These are phyloP conservation scores for Osmerus eperlanus DNA, from an alignment of 2,113 vertebrate genomes.

Conservation along the genomic window DNA sequence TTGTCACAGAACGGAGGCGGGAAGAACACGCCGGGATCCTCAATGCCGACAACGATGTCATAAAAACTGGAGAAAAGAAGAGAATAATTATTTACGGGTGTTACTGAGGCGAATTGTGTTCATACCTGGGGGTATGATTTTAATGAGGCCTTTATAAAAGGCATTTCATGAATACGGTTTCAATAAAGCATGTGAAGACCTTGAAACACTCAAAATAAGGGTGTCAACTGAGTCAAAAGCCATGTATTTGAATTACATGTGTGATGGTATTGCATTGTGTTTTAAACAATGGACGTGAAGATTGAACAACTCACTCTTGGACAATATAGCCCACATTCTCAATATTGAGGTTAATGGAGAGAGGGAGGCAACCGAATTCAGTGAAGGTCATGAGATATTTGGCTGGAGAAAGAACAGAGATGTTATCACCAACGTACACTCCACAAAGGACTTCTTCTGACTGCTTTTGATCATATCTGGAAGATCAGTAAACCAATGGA, in stretches of 20 bases:
- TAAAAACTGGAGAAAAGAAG: conserved; percentile 31
- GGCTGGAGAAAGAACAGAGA: background rate
- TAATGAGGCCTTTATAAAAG: too few relatives aligned
- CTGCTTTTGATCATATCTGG: background rate
- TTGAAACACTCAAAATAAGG: too few relatives aligned
- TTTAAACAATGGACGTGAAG: background rate
- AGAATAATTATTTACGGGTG: background rate
- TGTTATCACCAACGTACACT: background rate
- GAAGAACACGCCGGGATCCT: conserved; percentile 37
- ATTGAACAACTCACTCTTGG: background rate
- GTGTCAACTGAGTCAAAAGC: too few relatives aligned
- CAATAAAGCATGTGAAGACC: too few relatives aligned
- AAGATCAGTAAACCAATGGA: background rate
- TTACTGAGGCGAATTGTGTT: too few relatives aligned
- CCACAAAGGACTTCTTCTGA: background rate
- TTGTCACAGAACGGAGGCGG: conserved; percentile 43
- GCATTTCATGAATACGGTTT: too few relatives aligned
- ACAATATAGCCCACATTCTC: background rate
- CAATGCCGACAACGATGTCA: conserved; percentile 39
- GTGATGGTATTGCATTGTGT: too few relatives aligned
- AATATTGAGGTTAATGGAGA: background rate
- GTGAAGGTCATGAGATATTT: background rate
- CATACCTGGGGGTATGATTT: too few relatives aligned
- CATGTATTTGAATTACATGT: too few relatives aligned
- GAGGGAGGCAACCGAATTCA: background rate